Conservation (phyloP, 2,888 invertebrate species). For the Petrolisthes cinctipes region DNA sequence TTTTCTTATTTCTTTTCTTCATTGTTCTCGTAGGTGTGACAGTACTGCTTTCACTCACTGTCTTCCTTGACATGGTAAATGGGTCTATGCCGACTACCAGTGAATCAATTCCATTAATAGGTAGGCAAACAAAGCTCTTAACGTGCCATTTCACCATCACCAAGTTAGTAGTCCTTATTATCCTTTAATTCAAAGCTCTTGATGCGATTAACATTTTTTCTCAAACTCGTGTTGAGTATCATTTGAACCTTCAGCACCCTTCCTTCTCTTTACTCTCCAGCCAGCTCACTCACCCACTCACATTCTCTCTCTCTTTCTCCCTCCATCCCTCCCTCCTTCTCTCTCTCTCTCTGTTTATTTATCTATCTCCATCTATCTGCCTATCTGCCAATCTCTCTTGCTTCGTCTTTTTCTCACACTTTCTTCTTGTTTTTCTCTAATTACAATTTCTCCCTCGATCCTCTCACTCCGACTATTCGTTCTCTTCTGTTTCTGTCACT, state of each 20-base stretch:
- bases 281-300: not conserved
- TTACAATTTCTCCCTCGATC: not conserved
- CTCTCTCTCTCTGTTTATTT: slow-evolving; percentile 8
- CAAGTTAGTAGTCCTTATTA: slow-evolving; percentile 54
- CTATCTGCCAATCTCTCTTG: not conserved
- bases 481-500: not conserved
- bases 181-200: not conserved
- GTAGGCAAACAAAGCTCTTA: slow-evolving; percentile 67
- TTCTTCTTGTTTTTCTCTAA: not conserved
- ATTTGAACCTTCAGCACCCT: slow-evolving; percentile 46
- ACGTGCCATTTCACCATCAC: slow-evolving; percentile 66
- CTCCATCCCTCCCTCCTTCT: not conserved
- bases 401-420: slow-evolving; percentile 11
- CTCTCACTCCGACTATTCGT: not conserved
- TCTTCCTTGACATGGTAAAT: slow-evolving; percentile 74
- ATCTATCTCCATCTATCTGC: not conserved
- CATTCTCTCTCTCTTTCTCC: not conserved
- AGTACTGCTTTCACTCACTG: slow-evolving; percentile 74
- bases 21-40: slow-evolving; percentile 72
- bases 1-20: slow-evolving; percentile 47
- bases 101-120: slow-evolving; percentile 73
- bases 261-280: slow-evolving; percentile 6
- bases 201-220: slow-evolving; percentile 35
- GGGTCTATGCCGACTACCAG: slow-evolving; percentile 75
- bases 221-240: slow-evolving; percentile 47